Conservation (phyloP, 2,888 invertebrate genomes). For the Plagodis pulveraria region DNA sequence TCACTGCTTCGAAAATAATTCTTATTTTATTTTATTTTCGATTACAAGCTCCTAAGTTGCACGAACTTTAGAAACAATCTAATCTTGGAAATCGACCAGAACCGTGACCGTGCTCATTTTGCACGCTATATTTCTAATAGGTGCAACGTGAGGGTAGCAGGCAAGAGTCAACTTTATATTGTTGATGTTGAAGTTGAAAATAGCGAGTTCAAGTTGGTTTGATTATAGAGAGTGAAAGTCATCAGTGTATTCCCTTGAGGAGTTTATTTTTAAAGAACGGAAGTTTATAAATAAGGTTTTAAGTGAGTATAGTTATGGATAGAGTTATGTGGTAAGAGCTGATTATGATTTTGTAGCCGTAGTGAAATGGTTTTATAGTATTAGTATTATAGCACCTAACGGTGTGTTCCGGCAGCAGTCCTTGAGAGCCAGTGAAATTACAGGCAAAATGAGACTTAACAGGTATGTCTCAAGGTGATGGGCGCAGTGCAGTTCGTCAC, state of each 20-base stretch:
- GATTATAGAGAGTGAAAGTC: slow-evolving; percentile 53
- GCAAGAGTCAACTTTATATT: slow-evolving; percentile 22
- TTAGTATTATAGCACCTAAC: no score
- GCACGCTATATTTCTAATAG: slow-evolving; percentile 34
- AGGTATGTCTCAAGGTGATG: no score
- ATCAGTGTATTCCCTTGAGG: slow-evolving; percentile 44
- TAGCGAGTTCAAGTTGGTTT: slow-evolving; percentile 18
- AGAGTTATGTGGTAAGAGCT: no score
- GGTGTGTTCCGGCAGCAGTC: no score
- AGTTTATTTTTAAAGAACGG: slow-evolving; percentile 52
- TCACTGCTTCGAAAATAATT: no score
- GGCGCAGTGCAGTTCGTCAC: no score
- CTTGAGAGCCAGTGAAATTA: no score
- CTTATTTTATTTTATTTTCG: no score
- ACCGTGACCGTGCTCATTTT: slow-evolving; percentile 39
- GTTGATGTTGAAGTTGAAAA: slow-evolving; percentile 33
- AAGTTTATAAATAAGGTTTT: slow-evolving; percentile 48
- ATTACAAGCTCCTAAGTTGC: no score
- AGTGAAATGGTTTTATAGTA: no score
- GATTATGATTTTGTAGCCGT: no score
- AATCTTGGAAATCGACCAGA: slow-evolving; percentile 32
- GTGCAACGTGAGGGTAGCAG: slow-evolving; percentile 7
- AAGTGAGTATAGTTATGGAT: slow-evolving; percentile 34
- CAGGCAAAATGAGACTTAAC: no score
- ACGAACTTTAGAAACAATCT: slow-evolving; percentile 34